Evolutionary conservation across 2,797 vertebrate species (phyloP).

Genomic region (Danio tinwini): DNA sequence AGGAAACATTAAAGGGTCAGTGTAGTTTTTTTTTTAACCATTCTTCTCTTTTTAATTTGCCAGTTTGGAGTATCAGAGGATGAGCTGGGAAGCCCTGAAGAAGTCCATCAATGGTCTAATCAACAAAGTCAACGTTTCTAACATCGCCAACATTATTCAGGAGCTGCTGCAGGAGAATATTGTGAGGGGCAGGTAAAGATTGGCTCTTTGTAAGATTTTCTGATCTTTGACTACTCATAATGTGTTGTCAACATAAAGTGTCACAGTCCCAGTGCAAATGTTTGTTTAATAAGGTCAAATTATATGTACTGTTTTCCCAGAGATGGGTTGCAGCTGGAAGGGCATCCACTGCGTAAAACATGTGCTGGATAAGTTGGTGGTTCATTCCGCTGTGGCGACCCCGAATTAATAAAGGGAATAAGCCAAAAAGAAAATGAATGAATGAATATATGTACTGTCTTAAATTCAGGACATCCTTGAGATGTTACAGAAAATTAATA

Average conservation of each 20-base stretch:
- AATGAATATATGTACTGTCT: too few species aligned
- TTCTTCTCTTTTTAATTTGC: slow-evolving; percentile 46
- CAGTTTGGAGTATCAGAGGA: slow-evolving; percentile 96
- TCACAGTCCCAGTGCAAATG: too few species aligned
- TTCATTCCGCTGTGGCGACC: too few species aligned
- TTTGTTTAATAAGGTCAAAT: neutral
- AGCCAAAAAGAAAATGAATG: too few species aligned
- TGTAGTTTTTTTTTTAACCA: neutral
- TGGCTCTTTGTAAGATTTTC: neutral
- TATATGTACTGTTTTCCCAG: too few species aligned
- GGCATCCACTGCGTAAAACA: too few species aligned
- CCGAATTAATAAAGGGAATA: too few species aligned
- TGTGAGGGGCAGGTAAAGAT: slow-evolving; percentile 89
- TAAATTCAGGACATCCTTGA: too few species aligned
- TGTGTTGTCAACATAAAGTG: neutral
- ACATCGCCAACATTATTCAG: slow-evolving; percentile 94
- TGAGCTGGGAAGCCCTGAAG: slow-evolving; percentile 99
- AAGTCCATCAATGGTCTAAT: slow-evolving; percentile 98
- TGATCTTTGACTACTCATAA: neutral
- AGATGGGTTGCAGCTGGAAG: too few species aligned
- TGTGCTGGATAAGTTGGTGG: too few species aligned
- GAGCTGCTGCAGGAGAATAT: slow-evolving; percentile 98
- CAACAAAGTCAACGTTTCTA: slow-evolving; percentile 98
- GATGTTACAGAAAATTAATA: too few species aligned
- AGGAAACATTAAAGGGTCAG: neutral